These are phyloP conservation scores for Guaruba guarouba DNA, from an alignment of 2,113 vertebrate species.

Conservation along the genomic window DNA sequence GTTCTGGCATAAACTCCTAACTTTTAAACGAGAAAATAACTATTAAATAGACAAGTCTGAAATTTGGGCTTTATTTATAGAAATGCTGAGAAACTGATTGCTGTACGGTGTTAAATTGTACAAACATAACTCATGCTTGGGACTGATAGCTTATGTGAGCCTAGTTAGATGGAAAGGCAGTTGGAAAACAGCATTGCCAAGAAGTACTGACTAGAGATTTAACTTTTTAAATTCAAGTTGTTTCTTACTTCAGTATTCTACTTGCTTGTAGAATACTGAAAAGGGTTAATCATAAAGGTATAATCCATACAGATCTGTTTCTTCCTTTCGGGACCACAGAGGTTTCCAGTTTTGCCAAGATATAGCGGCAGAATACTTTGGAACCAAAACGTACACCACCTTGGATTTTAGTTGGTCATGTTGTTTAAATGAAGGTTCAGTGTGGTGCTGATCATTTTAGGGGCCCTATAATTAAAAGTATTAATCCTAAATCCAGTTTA, in stretches of 20 bases:
- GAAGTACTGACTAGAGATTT: neutral
- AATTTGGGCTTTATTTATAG: neutral
- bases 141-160: neutral
- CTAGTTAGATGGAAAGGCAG: neutral
- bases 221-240: neutral
- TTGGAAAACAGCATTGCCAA: neutral
- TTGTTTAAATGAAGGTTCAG: neutral
- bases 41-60: neutral
- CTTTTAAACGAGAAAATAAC: neutral
- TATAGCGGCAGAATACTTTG: neutral
- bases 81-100: neutral
- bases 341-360: neutral
- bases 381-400: neutral
- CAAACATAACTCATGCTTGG: neutral
- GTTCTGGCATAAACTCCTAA: neutral
- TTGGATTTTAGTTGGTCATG: neutral
- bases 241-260: constrained; percentile 42
- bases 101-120: constrained; percentile 35
- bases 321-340: neutral
- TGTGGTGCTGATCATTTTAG: neutral
- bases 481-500: neutral
- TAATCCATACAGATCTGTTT: constrained; percentile 37
- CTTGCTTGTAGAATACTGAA: constrained; percentile 52
- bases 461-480: neutral
- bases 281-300: neutral